Percentiles rank a stretch among this genome's conserved stretches.
Conservation (phyloP, 2,888 invertebrate species). For the Hesperia comma region DNA sequence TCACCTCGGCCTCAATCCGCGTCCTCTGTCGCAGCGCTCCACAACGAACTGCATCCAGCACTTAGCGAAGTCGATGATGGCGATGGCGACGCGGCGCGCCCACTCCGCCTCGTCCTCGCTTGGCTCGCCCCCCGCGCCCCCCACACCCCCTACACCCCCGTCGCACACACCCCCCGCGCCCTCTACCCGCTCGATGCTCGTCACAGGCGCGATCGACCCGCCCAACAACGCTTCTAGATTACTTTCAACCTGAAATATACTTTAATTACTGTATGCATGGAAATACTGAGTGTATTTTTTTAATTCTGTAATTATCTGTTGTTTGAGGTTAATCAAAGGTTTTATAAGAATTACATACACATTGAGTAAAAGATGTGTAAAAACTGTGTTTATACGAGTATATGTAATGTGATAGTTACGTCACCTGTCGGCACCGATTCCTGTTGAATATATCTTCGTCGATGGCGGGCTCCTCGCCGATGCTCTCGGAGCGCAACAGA, state of each 20-base stretch:
- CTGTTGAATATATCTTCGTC: constrained; percentile 58
- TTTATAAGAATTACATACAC: too few relatives aligned
- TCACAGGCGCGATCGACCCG: constrained; percentile 39
- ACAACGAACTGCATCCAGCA: constrained; percentile 96
- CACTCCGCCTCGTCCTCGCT: constrained; percentile 56
- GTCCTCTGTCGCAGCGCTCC: constrained; percentile 91
- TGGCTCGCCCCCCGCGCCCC: constrained; percentile 26
- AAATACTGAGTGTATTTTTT: too few relatives aligned
- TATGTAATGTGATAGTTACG: too few relatives aligned
- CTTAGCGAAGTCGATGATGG: constrained; percentile 78
- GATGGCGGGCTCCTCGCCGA: constrained; percentile 63
- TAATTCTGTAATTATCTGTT: too few relatives aligned
- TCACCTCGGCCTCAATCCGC: constrained; percentile 88
- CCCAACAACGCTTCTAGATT: constrained; percentile 54
- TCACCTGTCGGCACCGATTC: constrained; percentile 9
- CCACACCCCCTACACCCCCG: constrained; percentile 5
- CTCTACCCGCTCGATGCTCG: constrained; percentile 20
- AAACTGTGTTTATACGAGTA: too few relatives aligned
- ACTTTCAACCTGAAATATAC: constrained; percentile 50
- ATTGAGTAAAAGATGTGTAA: too few relatives aligned
- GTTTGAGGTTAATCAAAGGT: too few relatives aligned
- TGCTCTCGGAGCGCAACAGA: constrained; percentile 64
- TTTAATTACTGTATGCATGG: too few relatives aligned
- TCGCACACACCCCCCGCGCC: constrained; percentile 18
- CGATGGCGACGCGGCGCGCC: constrained; percentile 64